Evolutionary conservation across 2,888 invertebrate genomes (phyloP).

Genomic region (Platycheirus rosarum): DNA sequence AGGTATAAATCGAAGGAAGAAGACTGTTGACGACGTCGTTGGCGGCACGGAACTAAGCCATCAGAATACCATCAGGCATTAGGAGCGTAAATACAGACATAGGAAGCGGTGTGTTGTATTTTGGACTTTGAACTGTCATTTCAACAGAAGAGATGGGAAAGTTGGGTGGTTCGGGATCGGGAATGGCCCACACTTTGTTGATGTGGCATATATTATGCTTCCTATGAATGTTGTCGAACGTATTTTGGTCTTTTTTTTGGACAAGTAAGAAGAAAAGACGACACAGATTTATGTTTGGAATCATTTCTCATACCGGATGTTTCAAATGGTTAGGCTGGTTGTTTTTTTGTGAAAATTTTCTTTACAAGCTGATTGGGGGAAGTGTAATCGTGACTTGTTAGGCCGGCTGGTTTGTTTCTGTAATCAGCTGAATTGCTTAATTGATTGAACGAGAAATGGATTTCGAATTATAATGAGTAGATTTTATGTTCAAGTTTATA

Average conservation of each 20-base stretch:
- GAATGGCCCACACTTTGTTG: conserved; percentile 62
- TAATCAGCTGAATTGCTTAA: no score
- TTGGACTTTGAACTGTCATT: conserved; percentile 60
- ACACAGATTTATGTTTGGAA: conserved; percentile 63
- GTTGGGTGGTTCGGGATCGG: conserved; percentile 19
- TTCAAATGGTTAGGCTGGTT: conserved; percentile 54
- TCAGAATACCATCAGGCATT: conserved; percentile 38
- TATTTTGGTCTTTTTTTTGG: conserved; percentile 21
- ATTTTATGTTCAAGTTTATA: conserved; percentile 51
- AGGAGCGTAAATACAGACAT: conserved; percentile 34
- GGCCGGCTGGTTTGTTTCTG: conserved; percentile 35
- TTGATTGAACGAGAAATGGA: conserved; percentile 61
- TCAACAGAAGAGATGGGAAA: conserved; percentile 3
- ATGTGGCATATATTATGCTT: conserved; percentile 24
- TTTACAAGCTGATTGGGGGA: conserved; percentile 43
- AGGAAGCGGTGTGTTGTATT: conserved; percentile 69
- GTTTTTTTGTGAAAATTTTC: conserved; percentile 29
- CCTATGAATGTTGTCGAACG: conserved; percentile 49
- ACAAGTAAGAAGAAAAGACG: not conserved
- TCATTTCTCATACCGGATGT: conserved; percentile 66
- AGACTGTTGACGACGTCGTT: conserved; percentile 2
- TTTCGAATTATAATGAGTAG: conserved; percentile 63
- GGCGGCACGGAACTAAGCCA: conserved; percentile 29
- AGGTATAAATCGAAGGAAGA: conserved; percentile 28
- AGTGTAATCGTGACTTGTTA: conserved; percentile 55